Conservation (phyloP, 2,113 vertebrate species). For the Bambusicola thoracicus region DNA sequence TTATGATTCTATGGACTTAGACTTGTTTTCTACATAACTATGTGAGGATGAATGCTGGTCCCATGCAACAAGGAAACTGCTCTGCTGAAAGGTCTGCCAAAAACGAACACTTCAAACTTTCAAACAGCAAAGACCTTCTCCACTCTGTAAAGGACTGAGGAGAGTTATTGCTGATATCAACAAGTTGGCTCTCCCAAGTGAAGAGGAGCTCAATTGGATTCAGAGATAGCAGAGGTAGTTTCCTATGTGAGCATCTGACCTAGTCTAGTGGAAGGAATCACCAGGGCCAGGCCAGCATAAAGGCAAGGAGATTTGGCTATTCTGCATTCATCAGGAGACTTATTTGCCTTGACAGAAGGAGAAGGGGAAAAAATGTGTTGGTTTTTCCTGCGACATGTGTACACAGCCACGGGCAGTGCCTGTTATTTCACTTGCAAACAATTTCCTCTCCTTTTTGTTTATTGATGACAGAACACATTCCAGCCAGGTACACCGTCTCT, state of each 20-base stretch:
- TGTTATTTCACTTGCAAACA: conserved; percentile 74
- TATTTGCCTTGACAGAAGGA: conserved; percentile 64
- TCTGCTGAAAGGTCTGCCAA: neutral
- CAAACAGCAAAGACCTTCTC: neutral
- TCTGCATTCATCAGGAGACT: conserved; percentile 51
- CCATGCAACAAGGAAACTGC: neutral
- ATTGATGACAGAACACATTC: conserved; percentile 70
- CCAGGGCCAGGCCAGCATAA: neutral
- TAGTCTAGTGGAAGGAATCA: neutral
- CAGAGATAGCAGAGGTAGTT: neutral
- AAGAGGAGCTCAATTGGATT: neutral
- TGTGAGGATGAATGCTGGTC: neutral
- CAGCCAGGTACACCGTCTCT: conserved; percentile 56
- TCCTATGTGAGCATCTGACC: neutral
- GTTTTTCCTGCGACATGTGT: conserved; percentile 67
- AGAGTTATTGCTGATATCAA: neutral
- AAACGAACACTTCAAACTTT: neutral
- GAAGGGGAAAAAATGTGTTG: neutral
- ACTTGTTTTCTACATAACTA: neutral
- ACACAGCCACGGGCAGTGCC: conserved; percentile 66
- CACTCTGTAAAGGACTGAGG: neutral
- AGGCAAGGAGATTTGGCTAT: conserved; percentile 9
- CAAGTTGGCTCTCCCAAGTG: neutral
- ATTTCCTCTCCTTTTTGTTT: conserved; percentile 77
- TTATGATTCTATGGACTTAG: no score